These are phyloP conservation scores for Centruroides sculpturatus DNA, from an alignment of 1,140 invertebrate species.

Conservation along the genomic window DNA sequence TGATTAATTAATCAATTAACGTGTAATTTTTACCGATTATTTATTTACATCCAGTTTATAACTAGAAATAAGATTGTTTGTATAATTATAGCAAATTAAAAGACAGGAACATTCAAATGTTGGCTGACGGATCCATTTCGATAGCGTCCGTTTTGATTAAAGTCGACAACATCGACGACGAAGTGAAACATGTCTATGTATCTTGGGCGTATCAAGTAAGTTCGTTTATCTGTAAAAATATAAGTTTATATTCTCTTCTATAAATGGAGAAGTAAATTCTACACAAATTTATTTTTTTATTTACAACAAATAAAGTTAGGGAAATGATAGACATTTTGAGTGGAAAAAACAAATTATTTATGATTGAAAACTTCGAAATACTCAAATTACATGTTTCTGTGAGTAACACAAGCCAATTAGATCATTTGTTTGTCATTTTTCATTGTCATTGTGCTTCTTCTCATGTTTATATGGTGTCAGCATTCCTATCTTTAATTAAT, in stretches of 20 bases:
- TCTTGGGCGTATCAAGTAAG: slow-evolving; percentile 80
- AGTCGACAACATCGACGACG: slow-evolving; percentile 56
- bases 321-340: background rate
- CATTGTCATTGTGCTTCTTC: no score
- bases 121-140: slow-evolving; percentile 62
- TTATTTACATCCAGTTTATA: no score
- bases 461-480: no score
- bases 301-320: background rate
- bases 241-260: background rate
- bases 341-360: background rate
- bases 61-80: background rate
- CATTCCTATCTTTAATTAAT: no score
- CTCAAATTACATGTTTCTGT: no score
- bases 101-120: slow-evolving; percentile 56
- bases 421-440: no score
- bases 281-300: background rate
- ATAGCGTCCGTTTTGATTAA: slow-evolving; percentile 77
- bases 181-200: slow-evolving; percentile 77
- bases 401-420: no score
- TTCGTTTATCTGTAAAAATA: slow-evolving; percentile 2
- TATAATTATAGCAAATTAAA: slow-evolving; percentile 35
- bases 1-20: no score
- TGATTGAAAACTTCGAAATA: background rate
- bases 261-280: background rate
- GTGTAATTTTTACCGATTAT: no score